phyloP scores from a whole-genome alignment of 2,888 invertebrate species.

The Spisula subtruncata region DNA sequence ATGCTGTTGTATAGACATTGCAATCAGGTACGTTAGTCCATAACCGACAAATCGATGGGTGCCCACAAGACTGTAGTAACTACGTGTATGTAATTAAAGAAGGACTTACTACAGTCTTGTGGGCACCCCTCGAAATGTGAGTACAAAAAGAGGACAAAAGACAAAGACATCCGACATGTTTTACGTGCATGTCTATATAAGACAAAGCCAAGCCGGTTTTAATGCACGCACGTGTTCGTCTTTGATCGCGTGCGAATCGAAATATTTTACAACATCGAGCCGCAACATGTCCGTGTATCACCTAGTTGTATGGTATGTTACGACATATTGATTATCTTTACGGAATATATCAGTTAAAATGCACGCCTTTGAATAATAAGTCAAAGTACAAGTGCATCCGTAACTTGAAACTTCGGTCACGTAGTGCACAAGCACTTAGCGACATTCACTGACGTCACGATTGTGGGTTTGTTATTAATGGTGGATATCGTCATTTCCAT shows the following conservation, averaged over 20 bases:
- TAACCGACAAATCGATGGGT: no score
- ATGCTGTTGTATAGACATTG: no score
- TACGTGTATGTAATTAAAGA: no score
- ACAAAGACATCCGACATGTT: no score
- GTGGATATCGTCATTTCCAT: background rate
- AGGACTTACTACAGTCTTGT: no score
- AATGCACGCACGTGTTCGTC: background rate
- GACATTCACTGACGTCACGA: background rate
- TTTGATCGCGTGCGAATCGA: slow-evolving; percentile 21
- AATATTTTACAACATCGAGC: background rate
- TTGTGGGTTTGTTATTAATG: background rate
- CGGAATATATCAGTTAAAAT: background rate
- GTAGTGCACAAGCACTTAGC: background rate
- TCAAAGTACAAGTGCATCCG: background rate
- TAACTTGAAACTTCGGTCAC: background rate
- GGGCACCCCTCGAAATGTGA: no score
- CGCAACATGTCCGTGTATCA: background rate
- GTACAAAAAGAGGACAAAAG: no score
- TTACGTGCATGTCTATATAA: no score
- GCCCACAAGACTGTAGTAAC: no score
- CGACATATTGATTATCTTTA: background rate
- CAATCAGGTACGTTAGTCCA: no score
- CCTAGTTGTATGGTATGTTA: background rate
- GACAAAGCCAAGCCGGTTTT: background rate
- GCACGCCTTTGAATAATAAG: background rate